Conservation (phyloP, 2,113 vertebrate species). For the Nerophis ophidion region DNA sequence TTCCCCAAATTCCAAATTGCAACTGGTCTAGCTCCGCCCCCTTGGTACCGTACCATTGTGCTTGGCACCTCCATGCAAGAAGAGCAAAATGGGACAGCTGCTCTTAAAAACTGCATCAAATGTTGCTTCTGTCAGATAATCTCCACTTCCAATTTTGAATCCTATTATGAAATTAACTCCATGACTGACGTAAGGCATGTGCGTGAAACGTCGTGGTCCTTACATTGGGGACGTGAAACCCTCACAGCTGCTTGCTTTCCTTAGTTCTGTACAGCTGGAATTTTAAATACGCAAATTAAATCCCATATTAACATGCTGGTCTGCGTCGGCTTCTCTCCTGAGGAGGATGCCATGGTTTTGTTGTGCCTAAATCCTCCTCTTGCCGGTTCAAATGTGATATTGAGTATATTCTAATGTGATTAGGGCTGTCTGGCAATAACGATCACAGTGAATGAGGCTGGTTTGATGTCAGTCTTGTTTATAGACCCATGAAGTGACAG, state of each 20-base stretch:
- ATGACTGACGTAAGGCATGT: constrained; percentile 12
- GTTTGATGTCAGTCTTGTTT: constrained; percentile 14
- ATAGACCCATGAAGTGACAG: constrained; percentile 13
- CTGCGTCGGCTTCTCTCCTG: constrained; percentile 51
- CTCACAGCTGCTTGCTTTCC: constrained; percentile 23
- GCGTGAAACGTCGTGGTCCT: constrained; percentile 1
- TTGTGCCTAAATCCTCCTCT: constrained; percentile 18
- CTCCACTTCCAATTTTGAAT: constrained; percentile 5
- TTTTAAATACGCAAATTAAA: constrained; percentile 70
- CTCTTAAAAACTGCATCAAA: constrained; percentile 10
- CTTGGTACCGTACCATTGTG: too few species aligned
- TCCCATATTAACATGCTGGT: constrained; percentile 66
- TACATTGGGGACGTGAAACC: constrained; percentile 20
- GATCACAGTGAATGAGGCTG: constrained; percentile 33
- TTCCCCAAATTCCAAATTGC: too few species aligned
- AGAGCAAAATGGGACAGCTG: constrained; percentile 25
- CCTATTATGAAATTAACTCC: constrained; percentile 18
- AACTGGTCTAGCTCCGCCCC: too few species aligned
- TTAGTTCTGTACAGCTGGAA: constrained; percentile 61
- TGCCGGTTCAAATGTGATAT: constrained; percentile 37
- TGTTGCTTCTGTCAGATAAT: constrained; percentile 21
- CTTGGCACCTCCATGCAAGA: not conserved
- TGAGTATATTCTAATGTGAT: constrained; percentile 43
- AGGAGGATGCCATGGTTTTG: constrained; percentile 47
- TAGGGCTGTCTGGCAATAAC: constrained; percentile 24